Percentiles rank a stretch among this genome's conserved stretches.
Evolutionary conservation across 2,888 invertebrate species (phyloP).

Genomic region (Crematogaster levior): DNA sequence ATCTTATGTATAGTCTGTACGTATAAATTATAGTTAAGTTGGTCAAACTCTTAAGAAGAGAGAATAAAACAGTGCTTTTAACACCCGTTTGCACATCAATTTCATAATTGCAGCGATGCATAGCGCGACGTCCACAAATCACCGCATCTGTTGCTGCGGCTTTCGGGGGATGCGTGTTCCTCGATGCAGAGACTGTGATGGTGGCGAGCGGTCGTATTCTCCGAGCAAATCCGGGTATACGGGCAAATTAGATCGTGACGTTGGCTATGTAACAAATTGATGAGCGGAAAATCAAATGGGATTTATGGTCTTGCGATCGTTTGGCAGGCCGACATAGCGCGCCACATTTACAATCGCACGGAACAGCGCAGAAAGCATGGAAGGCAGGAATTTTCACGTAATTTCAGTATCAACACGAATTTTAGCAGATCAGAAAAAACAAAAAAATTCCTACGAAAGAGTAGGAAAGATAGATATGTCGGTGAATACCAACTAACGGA

Average conservation of each 20-base stretch:
- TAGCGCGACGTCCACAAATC: conserved; percentile 78
- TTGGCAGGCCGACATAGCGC: conserved; percentile 27
- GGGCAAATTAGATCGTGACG: conserved; percentile 78
- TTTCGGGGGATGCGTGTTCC: conserved; percentile 69
- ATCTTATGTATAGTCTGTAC: no score
- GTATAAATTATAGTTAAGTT: background rate
- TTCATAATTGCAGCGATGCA: conserved; percentile 68
- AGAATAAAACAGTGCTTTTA: background rate
- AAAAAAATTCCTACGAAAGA: background rate
- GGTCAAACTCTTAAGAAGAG: background rate
- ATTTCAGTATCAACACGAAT: background rate
- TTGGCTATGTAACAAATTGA: conserved; percentile 80
- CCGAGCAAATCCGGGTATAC: conserved; percentile 30
- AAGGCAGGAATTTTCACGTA: background rate
- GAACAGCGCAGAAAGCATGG: background rate
- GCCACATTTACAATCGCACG: conserved; percentile 18
- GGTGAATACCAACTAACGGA: no score
- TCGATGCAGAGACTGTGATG: conserved; percentile 44
- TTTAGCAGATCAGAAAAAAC: background rate
- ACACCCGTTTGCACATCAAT: conserved; percentile 58
- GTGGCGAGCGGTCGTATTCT: conserved; percentile 45
- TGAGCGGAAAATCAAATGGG: conserved; percentile 78
- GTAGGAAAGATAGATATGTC: no score
- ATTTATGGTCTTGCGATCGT: conserved; percentile 77
- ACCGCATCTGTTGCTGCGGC: conserved; percentile 81